Evolutionary conservation across 2,113 vertebrate species (phyloP), one percentile per base, ranked within the genome.

Genomic region (Eulemur macaco): DNA sequence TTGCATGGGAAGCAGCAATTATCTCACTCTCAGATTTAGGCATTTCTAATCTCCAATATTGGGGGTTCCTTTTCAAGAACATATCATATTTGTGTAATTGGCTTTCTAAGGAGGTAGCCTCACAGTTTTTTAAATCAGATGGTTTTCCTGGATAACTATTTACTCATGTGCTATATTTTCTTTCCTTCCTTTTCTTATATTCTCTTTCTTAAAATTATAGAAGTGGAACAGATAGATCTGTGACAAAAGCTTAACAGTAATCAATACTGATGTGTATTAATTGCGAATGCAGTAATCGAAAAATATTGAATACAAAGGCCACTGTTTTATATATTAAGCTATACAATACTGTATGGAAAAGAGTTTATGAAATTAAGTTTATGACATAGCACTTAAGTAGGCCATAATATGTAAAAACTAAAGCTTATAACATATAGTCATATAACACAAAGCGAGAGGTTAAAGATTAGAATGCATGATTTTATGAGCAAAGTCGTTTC

Each of bases 21-120:
- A 92, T 80, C 80, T 94, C 77, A 0, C 37, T 80, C 85, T 85
- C 42, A 58, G 54, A 78, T 90, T 97, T 89, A 93, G 89, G 74
- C 87, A 60, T 87, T 83, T 81, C 10, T 81, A 92, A 93, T 80
- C 78, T 98, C 93, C 95, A 77, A 83, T 50, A 60, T 23, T 90
- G 42, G 78, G 64, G 64, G 39, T 78, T 96, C 56, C 81, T 97
- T 98, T 97, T 84, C 94, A 92, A 98, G 97, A 96, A 82, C 7
- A 47, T 92, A 0, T 64, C 96, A 89, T 95, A 82, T 92, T 94
- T 98, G 66, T 97, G 45, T 47, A 97, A 91, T 97, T 96, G 37
- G 23, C 80, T 98, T 97, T 94, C 83, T 96, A 64, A 88, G 86
- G 80, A 97, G 93, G 85, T 69, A 94, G 42, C n/a, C 74, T 71